Evolutionary conservation across 2,888 invertebrate species (phyloP).

Genomic region (Scelioninae gen. 1): DNA sequence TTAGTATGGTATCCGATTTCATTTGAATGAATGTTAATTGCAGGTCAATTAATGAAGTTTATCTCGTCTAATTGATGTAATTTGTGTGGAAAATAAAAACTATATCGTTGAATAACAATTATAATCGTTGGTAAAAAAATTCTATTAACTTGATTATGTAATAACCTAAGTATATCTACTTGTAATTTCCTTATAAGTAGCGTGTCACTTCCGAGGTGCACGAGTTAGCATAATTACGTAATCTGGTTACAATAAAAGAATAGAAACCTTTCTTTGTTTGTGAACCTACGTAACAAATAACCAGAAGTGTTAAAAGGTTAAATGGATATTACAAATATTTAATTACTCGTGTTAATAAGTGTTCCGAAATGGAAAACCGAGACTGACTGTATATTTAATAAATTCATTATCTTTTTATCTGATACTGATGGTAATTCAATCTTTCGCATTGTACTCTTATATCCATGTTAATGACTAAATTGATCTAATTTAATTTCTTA

Average conservation of each 20-base stretch:
- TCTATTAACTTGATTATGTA: constrained; percentile 6
- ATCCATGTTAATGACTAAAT: not conserved
- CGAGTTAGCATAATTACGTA: constrained; percentile 27
- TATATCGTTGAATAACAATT: constrained; percentile 25
- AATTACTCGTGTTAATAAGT: constrained; percentile 38
- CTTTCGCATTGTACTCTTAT: constrained; percentile 24
- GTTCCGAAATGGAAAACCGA: constrained; percentile 10
- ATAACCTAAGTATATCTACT: constrained; percentile 31
- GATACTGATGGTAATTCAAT: constrained; percentile 15
- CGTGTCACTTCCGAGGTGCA: constrained; percentile 37
- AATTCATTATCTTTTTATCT: constrained; percentile 32
- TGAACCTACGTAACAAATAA: constrained; percentile 16
- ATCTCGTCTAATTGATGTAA: constrained; percentile 35
- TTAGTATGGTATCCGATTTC: constrained; percentile 24
- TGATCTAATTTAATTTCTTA: not conserved
- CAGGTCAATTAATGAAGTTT: constrained; percentile 29
- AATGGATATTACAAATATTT: constrained; percentile 28
- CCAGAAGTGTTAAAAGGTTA: constrained; percentile 40
- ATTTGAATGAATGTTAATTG: constrained; percentile 37
- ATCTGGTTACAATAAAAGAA: constrained; percentile 36
- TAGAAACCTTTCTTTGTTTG: constrained; percentile 28
- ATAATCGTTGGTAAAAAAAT: constrained; percentile 28
- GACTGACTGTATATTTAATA: constrained; percentile 32
- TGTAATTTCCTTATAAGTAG: constrained; percentile 32
- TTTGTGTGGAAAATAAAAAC: constrained; percentile 23